Evolutionary conservation across 2,888 invertebrate species (phyloP).

Genomic region (Deroplatys truncata): DNA sequence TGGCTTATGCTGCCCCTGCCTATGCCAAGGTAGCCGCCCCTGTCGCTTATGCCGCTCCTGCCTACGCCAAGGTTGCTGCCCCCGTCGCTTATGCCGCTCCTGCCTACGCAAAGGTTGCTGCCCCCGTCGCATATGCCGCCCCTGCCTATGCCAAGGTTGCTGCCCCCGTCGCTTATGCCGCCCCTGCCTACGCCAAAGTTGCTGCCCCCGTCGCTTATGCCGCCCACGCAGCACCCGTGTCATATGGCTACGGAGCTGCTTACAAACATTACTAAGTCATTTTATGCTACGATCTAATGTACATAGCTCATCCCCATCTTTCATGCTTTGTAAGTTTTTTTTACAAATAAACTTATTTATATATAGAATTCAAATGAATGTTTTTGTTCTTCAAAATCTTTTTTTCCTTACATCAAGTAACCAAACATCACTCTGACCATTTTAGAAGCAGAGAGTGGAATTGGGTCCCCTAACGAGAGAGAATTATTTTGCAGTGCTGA

Average conservation of each 20-base stretch:
- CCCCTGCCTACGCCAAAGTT: constrained; percentile 22
- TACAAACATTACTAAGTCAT: constrained; percentile 5
- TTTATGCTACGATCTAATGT: not conserved
- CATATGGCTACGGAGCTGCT: not conserved
- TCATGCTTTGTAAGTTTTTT: not conserved
- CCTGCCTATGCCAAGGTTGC: constrained; percentile 39
- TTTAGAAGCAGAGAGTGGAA: too few species aligned
- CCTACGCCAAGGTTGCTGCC: constrained; percentile 20
- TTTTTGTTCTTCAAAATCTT: not conserved
- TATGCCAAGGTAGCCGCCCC: constrained; percentile 31
- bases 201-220: constrained; percentile 30
- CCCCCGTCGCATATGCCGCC: constrained; percentile 40
- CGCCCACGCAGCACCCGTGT: constrained; percentile 32
- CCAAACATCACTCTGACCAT: too few species aligned
- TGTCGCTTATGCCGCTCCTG: not conserved
- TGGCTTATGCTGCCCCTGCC: constrained; percentile 30
- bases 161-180: constrained; percentile 38
- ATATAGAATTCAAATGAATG: not conserved
- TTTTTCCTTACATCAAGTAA: too few species aligned
- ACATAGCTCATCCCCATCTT: not conserved
- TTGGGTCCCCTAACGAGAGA: too few species aligned
- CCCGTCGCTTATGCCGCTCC: constrained; percentile 34
- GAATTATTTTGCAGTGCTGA: too few species aligned
- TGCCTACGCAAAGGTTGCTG: constrained; percentile 31
- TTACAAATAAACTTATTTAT: not conserved